Conservation (phyloP, 2,797 vertebrate species). For the Pseudochirops cupreus region DNA sequence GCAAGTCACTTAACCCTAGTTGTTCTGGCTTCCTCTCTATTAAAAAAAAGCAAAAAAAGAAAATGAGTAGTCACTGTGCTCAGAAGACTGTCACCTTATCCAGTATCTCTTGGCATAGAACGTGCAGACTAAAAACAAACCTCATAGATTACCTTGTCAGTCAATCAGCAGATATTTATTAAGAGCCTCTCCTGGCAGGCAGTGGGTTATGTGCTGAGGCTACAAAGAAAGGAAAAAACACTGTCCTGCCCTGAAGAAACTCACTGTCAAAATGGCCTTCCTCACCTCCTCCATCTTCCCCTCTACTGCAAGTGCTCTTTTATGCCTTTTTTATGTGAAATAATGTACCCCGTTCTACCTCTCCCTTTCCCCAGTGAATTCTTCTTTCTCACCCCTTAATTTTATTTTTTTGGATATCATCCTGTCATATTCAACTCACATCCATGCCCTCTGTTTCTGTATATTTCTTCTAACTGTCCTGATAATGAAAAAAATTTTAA, state of each 20-base stretch:
- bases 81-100: neutral
- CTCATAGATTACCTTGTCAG: neutral
- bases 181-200: neutral
- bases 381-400: neutral
- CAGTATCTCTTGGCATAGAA: neutral
- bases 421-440: neutral
- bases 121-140: neutral
- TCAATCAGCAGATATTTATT: neutral
- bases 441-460: neutral
- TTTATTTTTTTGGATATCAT: neutral
- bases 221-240: neutral
- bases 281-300: neutral
- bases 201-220: neutral
- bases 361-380: neutral
- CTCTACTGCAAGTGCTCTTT: neutral
- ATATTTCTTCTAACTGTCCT: neutral
- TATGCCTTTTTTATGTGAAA: neutral
- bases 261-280: neutral
- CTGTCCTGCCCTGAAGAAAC: neutral
- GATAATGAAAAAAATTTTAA: neutral
- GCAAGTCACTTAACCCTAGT: no score
- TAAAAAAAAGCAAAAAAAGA: no score
- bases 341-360: neutral
- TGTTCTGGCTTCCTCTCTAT: no score
- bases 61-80: neutral